Evolutionary conservation across 2,888 invertebrate species (phyloP).

Genomic region (Aphrophora alni): DNA sequence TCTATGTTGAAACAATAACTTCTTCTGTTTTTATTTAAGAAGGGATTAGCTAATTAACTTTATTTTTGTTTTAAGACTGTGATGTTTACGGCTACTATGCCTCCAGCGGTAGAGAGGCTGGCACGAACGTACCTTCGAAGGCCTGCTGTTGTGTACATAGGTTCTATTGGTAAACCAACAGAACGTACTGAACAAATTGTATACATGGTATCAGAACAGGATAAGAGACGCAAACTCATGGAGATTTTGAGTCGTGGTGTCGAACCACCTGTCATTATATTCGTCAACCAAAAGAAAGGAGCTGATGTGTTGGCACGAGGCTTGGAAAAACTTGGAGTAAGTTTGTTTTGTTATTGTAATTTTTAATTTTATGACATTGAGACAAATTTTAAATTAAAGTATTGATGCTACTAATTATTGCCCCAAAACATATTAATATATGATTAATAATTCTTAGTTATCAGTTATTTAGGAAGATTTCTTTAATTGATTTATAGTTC

Average conservation of each 20-base stretch:
- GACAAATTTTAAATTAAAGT: no score
- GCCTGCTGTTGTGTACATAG: constrained; percentile 97
- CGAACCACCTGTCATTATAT: constrained; percentile 98
- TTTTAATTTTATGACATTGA: no score
- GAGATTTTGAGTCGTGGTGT: constrained; percentile 89
- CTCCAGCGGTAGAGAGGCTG: constrained; percentile 94
- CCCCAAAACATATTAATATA: no score
- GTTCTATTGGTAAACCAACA: constrained; percentile 95
- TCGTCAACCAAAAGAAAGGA: constrained; percentile 99
- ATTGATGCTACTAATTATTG: no score
- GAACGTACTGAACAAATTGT: constrained; percentile 98
- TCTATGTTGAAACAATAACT: no score
- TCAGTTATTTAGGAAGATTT: no score
- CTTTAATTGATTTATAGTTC: no score
- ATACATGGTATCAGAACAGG: constrained; percentile 92
- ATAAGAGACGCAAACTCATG: constrained; percentile 95
- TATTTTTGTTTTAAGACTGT: constrained; percentile 73
- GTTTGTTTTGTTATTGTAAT: no score
- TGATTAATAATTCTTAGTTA: no score
- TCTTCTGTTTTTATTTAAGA: not conserved
- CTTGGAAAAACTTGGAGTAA: constrained; percentile 89
- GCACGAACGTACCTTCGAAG: constrained; percentile 93
- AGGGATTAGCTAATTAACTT: not conserved
- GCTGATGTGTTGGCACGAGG: constrained; percentile 98
- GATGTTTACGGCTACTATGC: constrained; percentile 99